These are phyloP conservation scores for Ciconia stormi DNA, from an alignment of 2,113 vertebrate species.

Conservation along the genomic window DNA sequence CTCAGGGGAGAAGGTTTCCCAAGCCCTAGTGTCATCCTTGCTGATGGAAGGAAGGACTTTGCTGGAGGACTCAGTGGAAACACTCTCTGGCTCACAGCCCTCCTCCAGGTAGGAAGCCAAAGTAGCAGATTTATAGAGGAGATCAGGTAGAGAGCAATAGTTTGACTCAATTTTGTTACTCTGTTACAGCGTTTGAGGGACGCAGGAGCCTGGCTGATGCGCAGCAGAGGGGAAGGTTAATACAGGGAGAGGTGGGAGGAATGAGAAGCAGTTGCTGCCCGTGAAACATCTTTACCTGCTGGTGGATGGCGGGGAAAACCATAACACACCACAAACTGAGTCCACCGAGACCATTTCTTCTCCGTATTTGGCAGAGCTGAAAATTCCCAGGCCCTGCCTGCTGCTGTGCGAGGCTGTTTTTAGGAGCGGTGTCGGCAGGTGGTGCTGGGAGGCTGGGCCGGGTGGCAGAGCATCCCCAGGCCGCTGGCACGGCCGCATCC, in stretches of 20 bases:
- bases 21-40: neutral
- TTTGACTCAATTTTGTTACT: neutral
- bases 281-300: neutral
- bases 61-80: neutral
- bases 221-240: neutral
- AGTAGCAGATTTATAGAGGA: neutral
- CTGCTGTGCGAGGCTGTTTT: neutral
- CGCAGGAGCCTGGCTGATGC: neutral
- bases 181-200: neutral
- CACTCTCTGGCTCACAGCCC: neutral
- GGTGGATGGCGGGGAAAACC: neutral
- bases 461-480: neutral
- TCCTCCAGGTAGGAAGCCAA: neutral
- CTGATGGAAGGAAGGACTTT: neutral
- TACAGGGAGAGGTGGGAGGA: neutral
- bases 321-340: accelerated
- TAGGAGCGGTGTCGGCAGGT: neutral
- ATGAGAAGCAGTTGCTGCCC: accelerated
- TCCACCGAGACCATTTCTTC: accelerated
- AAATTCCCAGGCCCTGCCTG: neutral
- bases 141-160: neutral
- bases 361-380: accelerated
- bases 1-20: neutral
- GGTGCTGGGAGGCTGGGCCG: neutral
- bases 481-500: accelerated